These are phyloP conservation scores for Myopa tessellatipennis DNA, from an alignment of 2,888 invertebrate species.

Conservation along the genomic window DNA sequence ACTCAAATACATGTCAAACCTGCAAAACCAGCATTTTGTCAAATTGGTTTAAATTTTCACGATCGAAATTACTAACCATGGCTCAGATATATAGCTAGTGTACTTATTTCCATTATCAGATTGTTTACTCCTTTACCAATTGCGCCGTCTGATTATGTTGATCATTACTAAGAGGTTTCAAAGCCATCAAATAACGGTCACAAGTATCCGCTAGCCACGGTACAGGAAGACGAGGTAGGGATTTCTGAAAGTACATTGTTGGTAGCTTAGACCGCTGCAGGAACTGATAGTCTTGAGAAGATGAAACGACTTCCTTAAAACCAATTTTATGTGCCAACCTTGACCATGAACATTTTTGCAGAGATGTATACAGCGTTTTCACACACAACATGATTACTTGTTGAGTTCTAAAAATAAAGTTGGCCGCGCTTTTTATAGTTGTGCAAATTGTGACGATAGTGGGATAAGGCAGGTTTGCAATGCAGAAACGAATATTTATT, in stretches of 20 bases:
- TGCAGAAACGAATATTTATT: too few relatives aligned
- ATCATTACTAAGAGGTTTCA: slow-evolving; percentile 76
- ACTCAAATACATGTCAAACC: slow-evolving; percentile 89
- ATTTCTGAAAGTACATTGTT: slow-evolving; percentile 93
- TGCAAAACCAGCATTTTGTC: slow-evolving; percentile 16
- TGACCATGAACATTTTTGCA: too few relatives aligned
- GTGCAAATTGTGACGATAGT: too few relatives aligned
- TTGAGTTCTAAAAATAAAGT: too few relatives aligned
- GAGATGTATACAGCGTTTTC: too few relatives aligned
- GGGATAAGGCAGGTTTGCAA: too few relatives aligned
- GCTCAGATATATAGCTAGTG: slow-evolving; percentile 93
- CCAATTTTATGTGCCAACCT: too few relatives aligned
- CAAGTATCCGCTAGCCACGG: slow-evolving; percentile 86
- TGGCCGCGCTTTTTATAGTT: too few relatives aligned
- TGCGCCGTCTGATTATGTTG: slow-evolving; percentile 75
- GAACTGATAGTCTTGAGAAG: slow-evolving; percentile 76
- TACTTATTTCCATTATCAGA: slow-evolving; percentile 83
- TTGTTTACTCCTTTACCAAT: slow-evolving; percentile 74
- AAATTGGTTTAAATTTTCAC: background rate
- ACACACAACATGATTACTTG: too few relatives aligned
- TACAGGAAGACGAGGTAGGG: slow-evolving; percentile 89
- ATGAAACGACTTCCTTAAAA: background rate
- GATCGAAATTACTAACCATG: slow-evolving; percentile 73
- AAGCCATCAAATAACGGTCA: slow-evolving; percentile 83
- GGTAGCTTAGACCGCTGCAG: slow-evolving; percentile 88